Base-by-base conservation (phyloP, 2,888 invertebrate genomes). In the Macrostomum cliftonense region DNA sequence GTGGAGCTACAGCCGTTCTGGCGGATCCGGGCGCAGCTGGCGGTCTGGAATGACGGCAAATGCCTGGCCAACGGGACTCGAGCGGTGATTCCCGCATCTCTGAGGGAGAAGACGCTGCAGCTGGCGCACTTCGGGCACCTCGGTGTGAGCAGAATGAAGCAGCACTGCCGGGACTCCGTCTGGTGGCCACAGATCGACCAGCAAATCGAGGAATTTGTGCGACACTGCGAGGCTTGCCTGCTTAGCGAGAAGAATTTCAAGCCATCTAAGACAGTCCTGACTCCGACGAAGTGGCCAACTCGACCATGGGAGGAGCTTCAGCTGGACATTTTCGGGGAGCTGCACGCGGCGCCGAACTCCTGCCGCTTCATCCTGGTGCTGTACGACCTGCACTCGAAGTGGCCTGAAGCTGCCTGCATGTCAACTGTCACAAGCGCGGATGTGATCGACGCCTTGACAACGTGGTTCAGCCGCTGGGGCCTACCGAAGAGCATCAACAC, bases 181-280 rank as follows among this genome's bases (percentile, higher is more conserved):
- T 46, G 47, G 47, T 46, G 47, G 46, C 47, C 47, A 12, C 42
- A 21, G n/a, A 46, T 46, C 42, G 47, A 46, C 17, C 39, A 36
- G 16, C 37, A 37, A 44, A 17, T 46, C 12, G n/a, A 36, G 44
- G 17, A 43, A 11, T 46, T 16, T 19, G 38, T 46, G 44, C 39
- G 17, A 16, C 39, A 46, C 43, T 46, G 47, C 43, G 42, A 46
- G 19, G 42, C 47, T 13, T 42, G 46, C 14, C 20, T 43, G 14
- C 20, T 43, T 4, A 21, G 16, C 43, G 43, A 43, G 20, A 43
- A 43, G 28, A 43, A 28, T 14, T 21, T 28, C 28, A 28, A 28
- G 28, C 28, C 28, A 28, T 28, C 28, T 13, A 20, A 17, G 14
- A 43, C 43, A 12, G 21, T 28, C 5, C 14, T 43, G 14, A 20